Evolutionary conservation across 2,888 invertebrate species (phyloP).

Genomic region (Osedax fenrisi): DNA sequence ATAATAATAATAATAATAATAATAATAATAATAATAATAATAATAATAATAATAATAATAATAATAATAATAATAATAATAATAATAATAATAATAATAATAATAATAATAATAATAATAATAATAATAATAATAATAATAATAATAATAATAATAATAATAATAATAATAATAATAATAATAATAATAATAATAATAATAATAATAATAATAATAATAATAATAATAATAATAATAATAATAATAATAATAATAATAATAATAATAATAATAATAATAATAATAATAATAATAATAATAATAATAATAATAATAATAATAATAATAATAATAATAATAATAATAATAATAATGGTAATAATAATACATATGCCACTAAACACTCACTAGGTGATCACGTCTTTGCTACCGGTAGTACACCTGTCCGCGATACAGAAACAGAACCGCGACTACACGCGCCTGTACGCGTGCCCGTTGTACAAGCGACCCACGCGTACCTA

Average conservation of each 20-base stretch:
- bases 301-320: not conserved
- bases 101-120: not conserved
- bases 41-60: not conserved
- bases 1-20: not conserved
- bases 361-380: not conserved
- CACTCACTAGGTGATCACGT: no score
- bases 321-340: not conserved
- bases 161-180: not conserved
- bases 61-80: not conserved
- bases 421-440: constrained; percentile 50
- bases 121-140: not conserved
- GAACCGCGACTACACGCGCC: constrained; percentile 30
- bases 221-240: not conserved
- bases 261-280: not conserved
- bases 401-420: constrained; percentile 46
- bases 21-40: not conserved
- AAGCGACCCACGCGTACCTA: constrained; percentile 50
- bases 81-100: not conserved
- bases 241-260: not conserved
- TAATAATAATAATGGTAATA: not conserved
- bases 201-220: not conserved
- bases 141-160: not conserved
- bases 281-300: not conserved
- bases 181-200: not conserved
- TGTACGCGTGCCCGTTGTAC: constrained; percentile 49